Evolutionary conservation across 2,888 invertebrate genomes (phyloP).

Genomic region (Dioctria rufipes): DNA sequence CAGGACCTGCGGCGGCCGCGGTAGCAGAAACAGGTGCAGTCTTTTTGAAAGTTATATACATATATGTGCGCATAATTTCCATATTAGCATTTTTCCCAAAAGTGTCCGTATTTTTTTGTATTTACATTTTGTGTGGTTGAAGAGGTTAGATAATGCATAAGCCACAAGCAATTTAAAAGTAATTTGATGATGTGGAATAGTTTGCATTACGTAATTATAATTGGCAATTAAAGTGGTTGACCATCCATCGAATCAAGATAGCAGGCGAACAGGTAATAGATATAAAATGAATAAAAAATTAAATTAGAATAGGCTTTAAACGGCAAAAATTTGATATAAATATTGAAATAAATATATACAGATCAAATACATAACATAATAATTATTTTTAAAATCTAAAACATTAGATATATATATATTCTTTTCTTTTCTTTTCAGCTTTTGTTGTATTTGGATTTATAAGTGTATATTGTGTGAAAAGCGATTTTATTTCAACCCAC

Average conservation of each 20-base stretch:
- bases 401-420: not conserved
- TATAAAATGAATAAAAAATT: conserved; percentile 65
- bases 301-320: conserved; percentile 57
- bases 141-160: conserved; percentile 56
- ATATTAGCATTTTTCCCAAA: conserved; percentile 56
- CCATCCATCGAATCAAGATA: conserved; percentile 70
- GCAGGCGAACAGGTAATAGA: conserved; percentile 70
- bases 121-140: conserved; percentile 53
- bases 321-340: conserved; percentile 30
- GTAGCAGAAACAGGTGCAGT: conserved; percentile 42
- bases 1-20: conserved; percentile 61
- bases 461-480: not conserved
- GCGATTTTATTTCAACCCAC: not conserved
- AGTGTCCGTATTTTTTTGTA: conserved; percentile 49
- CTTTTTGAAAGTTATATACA: conserved; percentile 58
- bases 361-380: not conserved
- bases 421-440: not conserved
- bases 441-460: not conserved
- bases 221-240: conserved; percentile 60
- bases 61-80: conserved; percentile 58
- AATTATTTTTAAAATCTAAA: conserved; percentile 19
- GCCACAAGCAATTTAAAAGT: conserved; percentile 55
- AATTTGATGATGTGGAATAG: conserved; percentile 55
- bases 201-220: conserved; percentile 47
- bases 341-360: conserved; percentile 33